Base-by-base conservation (phyloP, 1,140 invertebrate genomes). In the Leptonema lineaticorne region DNA sequence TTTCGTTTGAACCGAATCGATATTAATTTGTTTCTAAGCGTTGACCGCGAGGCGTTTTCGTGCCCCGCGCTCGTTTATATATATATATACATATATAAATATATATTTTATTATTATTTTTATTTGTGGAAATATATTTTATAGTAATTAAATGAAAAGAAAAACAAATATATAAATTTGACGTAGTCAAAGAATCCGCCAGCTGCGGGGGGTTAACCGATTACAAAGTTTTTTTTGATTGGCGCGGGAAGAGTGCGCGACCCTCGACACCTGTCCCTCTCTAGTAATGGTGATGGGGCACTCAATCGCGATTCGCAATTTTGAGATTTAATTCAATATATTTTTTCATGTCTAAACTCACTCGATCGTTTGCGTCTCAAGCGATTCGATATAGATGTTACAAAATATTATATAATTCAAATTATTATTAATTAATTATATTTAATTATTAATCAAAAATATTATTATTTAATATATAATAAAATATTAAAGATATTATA, bases 91-190 rank as follows among this genome's bases (percentile, higher is more conserved):
- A n/a, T n/a, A n/a, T n/a, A n/a, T n/a, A n/a, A 37, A 45, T 59
- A 18, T 16, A 59, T 59, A 45, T 50, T 70, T 67, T 67, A 70
- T 70, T 70, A 59, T 29, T 29, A 45, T 64, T 53, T 46, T 46
- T 41, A 41, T 53, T 64, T 64, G 30, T 66, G 62, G n/a, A 71
- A 71, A 65, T 71, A 71, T 66, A 71, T 71, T 71, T 71, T 71
- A 64, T 64, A 63, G 62, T 71, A 71, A 71, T 71, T 71, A 71
- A 71, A 71, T 68, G 67, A 71, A 66, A 66, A 58, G 53, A 71
- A 68, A 71, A 69, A 67, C 66, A 71, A 71, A 71, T 71, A 68
- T 71, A 68, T 71, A 71, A 71, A 68, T 71, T 66, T 48, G 37
- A 14, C 27, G 37, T 9, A 29, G 29, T 33, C 66, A 71, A 71